Conservation (phyloP, 2,797 vertebrate genomes). For the Myotis daubentonii region DNA sequence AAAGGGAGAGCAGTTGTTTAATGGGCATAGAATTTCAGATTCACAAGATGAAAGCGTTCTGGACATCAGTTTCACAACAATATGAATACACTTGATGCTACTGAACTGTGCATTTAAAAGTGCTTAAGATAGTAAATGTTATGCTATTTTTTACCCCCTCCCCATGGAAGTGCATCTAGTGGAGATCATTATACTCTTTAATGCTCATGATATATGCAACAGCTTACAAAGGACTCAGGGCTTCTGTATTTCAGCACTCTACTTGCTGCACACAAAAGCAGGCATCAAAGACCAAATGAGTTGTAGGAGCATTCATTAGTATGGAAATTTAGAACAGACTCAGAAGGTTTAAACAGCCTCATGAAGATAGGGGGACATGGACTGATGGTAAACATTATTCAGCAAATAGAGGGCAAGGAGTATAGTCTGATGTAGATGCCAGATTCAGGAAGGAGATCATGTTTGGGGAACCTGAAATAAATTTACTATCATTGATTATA, state of each 20-base stretch:
- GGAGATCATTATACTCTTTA: background rate
- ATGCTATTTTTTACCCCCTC: background rate
- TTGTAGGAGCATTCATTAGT: background rate
- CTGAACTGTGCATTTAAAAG: background rate
- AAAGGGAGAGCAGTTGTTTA: background rate
- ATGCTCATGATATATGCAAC: background rate
- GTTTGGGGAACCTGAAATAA: background rate
- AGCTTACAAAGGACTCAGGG: background rate
- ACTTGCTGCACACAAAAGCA: background rate
- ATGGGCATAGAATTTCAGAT: background rate
- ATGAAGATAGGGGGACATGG: background rate
- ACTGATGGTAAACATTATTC: background rate
- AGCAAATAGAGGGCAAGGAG: background rate
- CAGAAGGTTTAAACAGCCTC: background rate
- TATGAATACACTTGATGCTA: background rate
- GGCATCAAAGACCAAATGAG: background rate
- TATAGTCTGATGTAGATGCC: background rate
- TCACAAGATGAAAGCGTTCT: background rate
- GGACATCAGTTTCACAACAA: background rate
- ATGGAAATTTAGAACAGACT: background rate
- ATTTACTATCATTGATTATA: background rate
- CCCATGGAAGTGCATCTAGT: background rate
- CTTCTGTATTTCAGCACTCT: background rate
- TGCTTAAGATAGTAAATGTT: background rate
- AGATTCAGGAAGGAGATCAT: background rate